Conservation (phyloP, 2,888 invertebrate genomes). For the Rhorus exstirpatorius region DNA sequence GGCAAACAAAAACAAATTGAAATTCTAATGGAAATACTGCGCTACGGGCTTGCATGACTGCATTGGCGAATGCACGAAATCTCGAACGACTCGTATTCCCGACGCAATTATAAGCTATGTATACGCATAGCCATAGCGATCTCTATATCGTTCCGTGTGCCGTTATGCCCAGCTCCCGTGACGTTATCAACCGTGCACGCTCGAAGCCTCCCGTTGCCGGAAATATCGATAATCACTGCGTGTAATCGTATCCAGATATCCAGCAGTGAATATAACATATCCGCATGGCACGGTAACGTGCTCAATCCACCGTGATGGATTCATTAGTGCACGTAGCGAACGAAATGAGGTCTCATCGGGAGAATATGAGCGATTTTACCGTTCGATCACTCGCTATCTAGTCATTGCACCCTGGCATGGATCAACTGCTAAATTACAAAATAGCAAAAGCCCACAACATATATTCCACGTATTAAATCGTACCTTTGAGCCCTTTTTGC, state of each 20-base stretch:
- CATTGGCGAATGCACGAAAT: conserved; percentile 16
- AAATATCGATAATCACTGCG: conserved; percentile 53
- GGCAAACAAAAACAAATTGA: neutral
- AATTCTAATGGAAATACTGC: conserved; percentile 32
- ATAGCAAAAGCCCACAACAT: neutral
- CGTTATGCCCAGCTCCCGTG: conserved; percentile 23
- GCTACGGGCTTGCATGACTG: neutral
- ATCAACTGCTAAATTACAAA: neutral
- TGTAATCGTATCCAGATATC: conserved; percentile 26
- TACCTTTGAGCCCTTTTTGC: too few species aligned
- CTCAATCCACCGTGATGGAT: conserved; percentile 22
- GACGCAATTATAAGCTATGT: conserved; percentile 27
- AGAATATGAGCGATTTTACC: neutral
- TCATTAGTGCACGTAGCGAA: conserved; percentile 29
- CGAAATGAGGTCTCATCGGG: conserved; percentile 33
- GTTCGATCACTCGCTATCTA: neutral
- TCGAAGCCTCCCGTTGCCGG: conserved; percentile 12
- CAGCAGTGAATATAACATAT: conserved; percentile 3
- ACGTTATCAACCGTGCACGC: conserved; percentile 12
- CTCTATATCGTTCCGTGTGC: conserved; percentile 18
- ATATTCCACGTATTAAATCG: neutral
- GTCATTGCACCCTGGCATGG: neutral
- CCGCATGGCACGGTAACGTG: conserved; percentile 18
- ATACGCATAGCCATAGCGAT: conserved; percentile 4
- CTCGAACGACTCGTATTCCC: conserved; percentile 12